These are phyloP conservation scores for Nycticryphes semicollaris DNA, from an alignment of 2,113 vertebrate genomes.

Conservation along the genomic window DNA sequence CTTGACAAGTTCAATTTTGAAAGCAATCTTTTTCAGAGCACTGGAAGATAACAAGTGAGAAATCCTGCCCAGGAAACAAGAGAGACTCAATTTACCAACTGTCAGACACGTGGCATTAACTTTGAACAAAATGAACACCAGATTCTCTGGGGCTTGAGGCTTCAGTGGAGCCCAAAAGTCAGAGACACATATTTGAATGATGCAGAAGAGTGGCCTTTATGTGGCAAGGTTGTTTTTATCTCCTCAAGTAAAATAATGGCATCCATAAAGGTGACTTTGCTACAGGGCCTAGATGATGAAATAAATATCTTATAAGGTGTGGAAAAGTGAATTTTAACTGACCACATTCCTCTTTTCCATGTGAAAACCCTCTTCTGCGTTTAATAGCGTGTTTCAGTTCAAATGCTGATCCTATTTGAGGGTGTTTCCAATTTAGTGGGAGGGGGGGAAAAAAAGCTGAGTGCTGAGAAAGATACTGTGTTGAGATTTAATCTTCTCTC, in stretches of 20 bases:
- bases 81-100: conserved; percentile 58
- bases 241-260: neutral
- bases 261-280: neutral
- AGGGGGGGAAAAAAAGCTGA: neutral
- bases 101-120: conserved; percentile 48
- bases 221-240: neutral
- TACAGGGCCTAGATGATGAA: neutral
- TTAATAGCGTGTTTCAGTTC: neutral
- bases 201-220: neutral
- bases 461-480: neutral
- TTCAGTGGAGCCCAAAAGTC: conserved; percentile 4
- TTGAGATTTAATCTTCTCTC: neutral
- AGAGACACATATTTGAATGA: neutral
- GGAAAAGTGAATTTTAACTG: neutral
- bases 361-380: neutral
- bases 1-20: conserved; percentile 65
- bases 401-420: neutral
- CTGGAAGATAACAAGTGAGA: conserved; percentile 54
- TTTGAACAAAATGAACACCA: conserved; percentile 27
- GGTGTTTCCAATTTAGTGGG: neutral
- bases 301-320: neutral
- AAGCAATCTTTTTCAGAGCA: conserved; percentile 47
- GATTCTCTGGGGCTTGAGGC: conserved; percentile 5
- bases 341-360: neutral
- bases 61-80: conserved; percentile 42